Conservation (phyloP, 2,888 invertebrate species). For the Drosophila picticornis region DNA sequence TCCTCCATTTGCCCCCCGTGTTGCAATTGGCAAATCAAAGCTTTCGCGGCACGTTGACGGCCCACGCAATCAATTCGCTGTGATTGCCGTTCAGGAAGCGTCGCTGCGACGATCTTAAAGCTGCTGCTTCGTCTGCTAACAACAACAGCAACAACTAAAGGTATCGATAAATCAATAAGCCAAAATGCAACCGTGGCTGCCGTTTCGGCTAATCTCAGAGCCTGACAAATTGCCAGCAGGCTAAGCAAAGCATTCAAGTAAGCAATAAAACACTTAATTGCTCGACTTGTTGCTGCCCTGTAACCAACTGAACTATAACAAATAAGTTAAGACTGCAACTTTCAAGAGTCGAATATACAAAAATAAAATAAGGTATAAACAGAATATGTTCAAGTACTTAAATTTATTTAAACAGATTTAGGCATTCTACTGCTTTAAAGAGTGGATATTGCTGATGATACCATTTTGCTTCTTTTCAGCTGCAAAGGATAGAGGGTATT, state of each 20-base stretch:
- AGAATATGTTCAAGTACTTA: not conserved
- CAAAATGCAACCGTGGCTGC: conserved; percentile 65
- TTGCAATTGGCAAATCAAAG: conserved; percentile 49
- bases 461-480: not conserved
- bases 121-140: conserved; percentile 20
- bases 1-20: not conserved
- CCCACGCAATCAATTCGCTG: conserved; percentile 58
- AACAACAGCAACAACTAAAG: conserved; percentile 9
- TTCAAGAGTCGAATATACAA: no score
- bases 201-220: conserved; percentile 51
- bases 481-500: conserved; percentile 10
- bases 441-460: not conserved
- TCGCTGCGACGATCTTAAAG: conserved; percentile 26
- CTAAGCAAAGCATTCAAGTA: conserved; percentile 17
- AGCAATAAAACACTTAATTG: not conserved
- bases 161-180: conserved; percentile 68
- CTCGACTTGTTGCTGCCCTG: conserved; percentile 14
- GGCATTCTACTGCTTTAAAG: not conserved
- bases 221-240: conserved; percentile 66
- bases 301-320: not conserved
- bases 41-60: conserved; percentile 31
- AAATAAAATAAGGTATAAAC: no score
- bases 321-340: not conserved
- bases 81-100: conserved; percentile 59
- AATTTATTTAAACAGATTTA: not conserved